These are phyloP conservation scores for Trichogramma pretiosum DNA, from an alignment of 1,140 invertebrate genomes.

Conservation along the genomic window DNA sequence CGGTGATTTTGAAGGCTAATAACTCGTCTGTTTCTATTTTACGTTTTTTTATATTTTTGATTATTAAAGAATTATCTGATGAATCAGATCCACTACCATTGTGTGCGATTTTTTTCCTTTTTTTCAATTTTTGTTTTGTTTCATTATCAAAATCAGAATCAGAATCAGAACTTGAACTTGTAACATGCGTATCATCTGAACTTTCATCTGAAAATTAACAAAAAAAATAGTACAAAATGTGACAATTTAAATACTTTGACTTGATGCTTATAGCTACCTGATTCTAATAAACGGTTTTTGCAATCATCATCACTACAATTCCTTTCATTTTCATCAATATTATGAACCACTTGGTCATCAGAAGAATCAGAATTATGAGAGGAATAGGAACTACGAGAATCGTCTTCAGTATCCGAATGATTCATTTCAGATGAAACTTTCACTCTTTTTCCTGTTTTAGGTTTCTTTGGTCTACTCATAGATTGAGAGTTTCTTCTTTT, in stretches of 20 bases:
- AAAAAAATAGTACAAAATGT: constrained; percentile 5
- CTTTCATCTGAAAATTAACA: constrained; percentile 2
- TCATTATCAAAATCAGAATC: constrained; percentile 4
- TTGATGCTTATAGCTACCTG: constrained; percentile 24
- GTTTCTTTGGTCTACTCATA: constrained; percentile 8
- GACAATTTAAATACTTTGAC: constrained; percentile 23
- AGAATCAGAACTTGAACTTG: background rate
- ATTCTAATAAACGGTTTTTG: constrained; percentile 16
- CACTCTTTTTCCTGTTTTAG: constrained; percentile 17
- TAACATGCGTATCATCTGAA: background rate
- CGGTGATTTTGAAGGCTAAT: no score
- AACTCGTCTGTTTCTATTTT: background rate
- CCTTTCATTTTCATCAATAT: constrained; percentile 14
- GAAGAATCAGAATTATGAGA: background rate
- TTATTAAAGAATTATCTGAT: background rate
- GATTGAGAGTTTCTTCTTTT: constrained; percentile 10
- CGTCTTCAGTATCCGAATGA: background rate
- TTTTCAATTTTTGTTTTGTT: background rate
- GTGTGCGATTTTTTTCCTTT: background rate
- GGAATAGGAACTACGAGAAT: background rate
- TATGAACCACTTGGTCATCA: background rate
- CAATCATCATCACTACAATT: constrained; percentile 6
- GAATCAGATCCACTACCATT: background rate
- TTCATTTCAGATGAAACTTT: background rate
- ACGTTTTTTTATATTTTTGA: background rate